Evolutionary conservation across 2,113 vertebrate genomes (phyloP), one percentile per base, ranked within the genome.

Genomic region (Oostethus manadensis): DNA sequence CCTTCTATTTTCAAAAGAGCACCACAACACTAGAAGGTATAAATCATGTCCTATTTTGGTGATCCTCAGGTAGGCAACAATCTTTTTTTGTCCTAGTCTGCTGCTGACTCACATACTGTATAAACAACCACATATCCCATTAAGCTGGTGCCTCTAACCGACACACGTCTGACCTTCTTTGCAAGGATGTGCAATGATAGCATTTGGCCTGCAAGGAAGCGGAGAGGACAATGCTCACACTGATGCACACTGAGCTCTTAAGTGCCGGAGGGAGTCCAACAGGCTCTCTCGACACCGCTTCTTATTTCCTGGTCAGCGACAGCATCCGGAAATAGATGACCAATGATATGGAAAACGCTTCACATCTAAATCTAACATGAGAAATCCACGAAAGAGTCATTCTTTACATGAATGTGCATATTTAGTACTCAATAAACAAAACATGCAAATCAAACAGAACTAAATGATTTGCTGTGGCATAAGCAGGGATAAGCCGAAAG

Each of bases 271-370:
- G 26, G 3, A 23, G 23, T 56, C 54, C 29, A 62, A 23, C 42
- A 50, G 51, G 23, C 23, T 26, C 23, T 43, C 17, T 33, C n/a
- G n/a, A 60, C 35, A 38, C 35, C 1, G 8, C 50, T 56, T 21
- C 64, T 60, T 49, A 10, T 67, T 70, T 77, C 64, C 64, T 68
- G 64, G 56, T 60, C 60, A 51, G 47, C 42, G 15, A 48, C 66
- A 78, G 71, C 68, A 63, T 82, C 78, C 17, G 43, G 62, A 57
- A 49, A 43, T 58, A 63, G 33, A 42, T 5, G 56, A 23, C 66
- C 49, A 60, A 62, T 71, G 68, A 72, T 70, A 56, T 54, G 20
- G 29, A 51, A 58, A 53, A 58, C 62, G 63, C 55, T 70, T 80
- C 3, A 26, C 23, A 5, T n/a, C n/a, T n/a, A n/a, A n/a, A n/a